Evolutionary conservation across 2,113 vertebrate species (phyloP).

Genomic region (Petaurus breviceps): DNA sequence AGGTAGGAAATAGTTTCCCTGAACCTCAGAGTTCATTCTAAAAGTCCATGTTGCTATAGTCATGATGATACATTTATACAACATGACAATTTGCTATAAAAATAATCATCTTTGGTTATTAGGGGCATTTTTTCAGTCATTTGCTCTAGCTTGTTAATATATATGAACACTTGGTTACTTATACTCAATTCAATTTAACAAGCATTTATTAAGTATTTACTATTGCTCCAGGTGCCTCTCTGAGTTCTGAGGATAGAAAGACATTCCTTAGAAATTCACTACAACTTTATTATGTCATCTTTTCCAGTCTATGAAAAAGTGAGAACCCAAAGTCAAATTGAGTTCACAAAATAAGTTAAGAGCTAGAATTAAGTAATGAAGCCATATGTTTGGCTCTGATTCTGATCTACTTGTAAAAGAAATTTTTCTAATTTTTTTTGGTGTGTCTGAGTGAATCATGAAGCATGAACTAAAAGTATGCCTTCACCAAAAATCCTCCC

Average conservation of each 20-base stretch:
- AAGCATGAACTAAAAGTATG: neutral
- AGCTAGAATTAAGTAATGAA: conserved; percentile 49
- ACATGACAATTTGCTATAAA: conserved; percentile 30
- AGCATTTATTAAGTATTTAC: neutral
- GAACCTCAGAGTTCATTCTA: conserved; percentile 29
- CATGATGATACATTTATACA: conserved; percentile 35
- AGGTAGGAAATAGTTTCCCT: conserved; percentile 47
- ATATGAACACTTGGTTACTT: conserved; percentile 37
- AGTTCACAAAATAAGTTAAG: conserved; percentile 42
- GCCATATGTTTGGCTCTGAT: neutral
- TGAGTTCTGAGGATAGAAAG: neutral
- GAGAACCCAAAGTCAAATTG: neutral
- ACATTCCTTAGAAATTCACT: neutral
- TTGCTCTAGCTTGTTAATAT: conserved; percentile 43
- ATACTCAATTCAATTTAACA: neutral
- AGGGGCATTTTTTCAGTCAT: conserved; percentile 45
- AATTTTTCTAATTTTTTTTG: conserved; percentile 43
- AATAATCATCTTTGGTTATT: conserved; percentile 6
- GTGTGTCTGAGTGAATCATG: conserved; percentile 41
- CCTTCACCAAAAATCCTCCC: neutral
- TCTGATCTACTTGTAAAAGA: conserved; percentile 42
- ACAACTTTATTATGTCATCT: conserved; percentile 8
- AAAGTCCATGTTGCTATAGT: conserved; percentile 38
- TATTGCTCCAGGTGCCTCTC: neutral
- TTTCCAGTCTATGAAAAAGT: conserved; percentile 43